Conservation (phyloP, 1,140 invertebrate species). For the Hypsibius dujardini region DNA sequence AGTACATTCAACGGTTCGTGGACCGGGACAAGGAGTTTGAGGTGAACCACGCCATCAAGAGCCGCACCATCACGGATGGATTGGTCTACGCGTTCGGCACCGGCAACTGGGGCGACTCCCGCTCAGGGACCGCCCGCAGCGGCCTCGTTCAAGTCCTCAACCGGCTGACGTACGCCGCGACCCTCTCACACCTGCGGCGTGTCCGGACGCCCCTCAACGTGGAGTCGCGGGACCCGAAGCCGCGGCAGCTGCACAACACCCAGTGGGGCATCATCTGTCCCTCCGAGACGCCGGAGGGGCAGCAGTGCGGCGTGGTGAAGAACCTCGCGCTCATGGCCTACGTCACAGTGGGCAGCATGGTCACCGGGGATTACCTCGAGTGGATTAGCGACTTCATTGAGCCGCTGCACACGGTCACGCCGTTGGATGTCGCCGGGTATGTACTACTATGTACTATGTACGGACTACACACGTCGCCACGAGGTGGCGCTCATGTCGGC, state of each 20-base stretch:
- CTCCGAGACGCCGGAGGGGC: neutral
- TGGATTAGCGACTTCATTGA: too few relatives aligned
- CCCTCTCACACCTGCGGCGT: neutral
- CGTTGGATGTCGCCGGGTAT: too few relatives aligned
- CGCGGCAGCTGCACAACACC: neutral
- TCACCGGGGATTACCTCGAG: too few relatives aligned
- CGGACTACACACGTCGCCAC: too few relatives aligned
- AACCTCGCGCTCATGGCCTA: neutral
- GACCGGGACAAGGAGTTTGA: too few relatives aligned
- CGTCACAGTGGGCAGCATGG: neutral
- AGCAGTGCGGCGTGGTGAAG: neutral
- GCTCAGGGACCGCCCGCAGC: neutral
- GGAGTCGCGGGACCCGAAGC: neutral
- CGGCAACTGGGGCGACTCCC: neutral
- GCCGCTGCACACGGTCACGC: too few relatives aligned
- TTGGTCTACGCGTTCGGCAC: neutral
- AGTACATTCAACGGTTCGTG: too few relatives aligned
- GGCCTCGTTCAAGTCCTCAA: neutral
- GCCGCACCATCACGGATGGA: neutral
- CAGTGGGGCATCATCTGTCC: conserved; percentile 8
- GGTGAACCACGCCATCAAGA: neutral
- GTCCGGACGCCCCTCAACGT: neutral
- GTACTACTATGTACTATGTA: too few relatives aligned
- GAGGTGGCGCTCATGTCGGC: too few relatives aligned
- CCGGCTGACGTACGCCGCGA: neutral